phyloP scores from a whole-genome alignment of 2,888 invertebrate genomes.

The Pyrochroa serraticornis region DNA sequence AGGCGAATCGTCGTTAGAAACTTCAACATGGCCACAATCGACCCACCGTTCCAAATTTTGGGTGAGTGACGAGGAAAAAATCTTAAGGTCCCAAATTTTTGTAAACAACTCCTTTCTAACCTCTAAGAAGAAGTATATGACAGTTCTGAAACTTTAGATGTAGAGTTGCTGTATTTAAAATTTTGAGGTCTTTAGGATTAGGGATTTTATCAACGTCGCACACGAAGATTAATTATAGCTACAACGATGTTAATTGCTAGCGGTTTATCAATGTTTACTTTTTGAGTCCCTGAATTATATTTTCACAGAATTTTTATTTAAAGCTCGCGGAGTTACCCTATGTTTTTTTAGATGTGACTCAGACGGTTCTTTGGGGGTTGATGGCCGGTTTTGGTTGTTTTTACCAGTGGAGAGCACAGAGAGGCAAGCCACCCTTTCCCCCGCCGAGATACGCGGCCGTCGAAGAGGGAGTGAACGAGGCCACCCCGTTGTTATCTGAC shows the following conservation, averaged over 20 bases:
- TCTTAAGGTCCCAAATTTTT: too few species aligned
- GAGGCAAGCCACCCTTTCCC: slow-evolving; percentile 68
- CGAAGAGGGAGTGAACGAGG: slow-evolving; percentile 7
- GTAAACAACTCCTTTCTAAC: too few species aligned
- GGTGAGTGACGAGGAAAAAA: slow-evolving; percentile 57
- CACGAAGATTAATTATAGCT: too few species aligned
- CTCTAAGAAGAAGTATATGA: too few species aligned
- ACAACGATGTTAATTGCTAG: too few species aligned
- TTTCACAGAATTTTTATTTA: not conserved
- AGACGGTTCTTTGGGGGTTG: slow-evolving; percentile 63
- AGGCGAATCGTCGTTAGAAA: slow-evolving; percentile 65
- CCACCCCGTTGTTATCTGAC: slow-evolving; percentile 1
- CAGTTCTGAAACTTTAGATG: too few species aligned
- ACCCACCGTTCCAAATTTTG: slow-evolving; percentile 65
- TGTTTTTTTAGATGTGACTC: slow-evolving; percentile 63
- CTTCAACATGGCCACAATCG: slow-evolving; percentile 65
- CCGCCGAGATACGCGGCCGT: slow-evolving; percentile 50
- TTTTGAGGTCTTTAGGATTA: too few species aligned
- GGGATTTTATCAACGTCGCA: too few species aligned
- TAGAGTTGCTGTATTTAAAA: too few species aligned
- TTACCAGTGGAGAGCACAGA: slow-evolving; percentile 64
- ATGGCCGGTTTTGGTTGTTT: slow-evolving; percentile 62
- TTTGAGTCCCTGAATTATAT: slow-evolving; percentile 7
- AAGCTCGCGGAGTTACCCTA: slow-evolving; percentile 18
- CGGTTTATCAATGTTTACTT: not conserved